Evolutionary conservation across 1,140 invertebrate species (phyloP), one percentile per base, ranked within the genome.

Genomic region (Drosophila triauraria): DNA sequence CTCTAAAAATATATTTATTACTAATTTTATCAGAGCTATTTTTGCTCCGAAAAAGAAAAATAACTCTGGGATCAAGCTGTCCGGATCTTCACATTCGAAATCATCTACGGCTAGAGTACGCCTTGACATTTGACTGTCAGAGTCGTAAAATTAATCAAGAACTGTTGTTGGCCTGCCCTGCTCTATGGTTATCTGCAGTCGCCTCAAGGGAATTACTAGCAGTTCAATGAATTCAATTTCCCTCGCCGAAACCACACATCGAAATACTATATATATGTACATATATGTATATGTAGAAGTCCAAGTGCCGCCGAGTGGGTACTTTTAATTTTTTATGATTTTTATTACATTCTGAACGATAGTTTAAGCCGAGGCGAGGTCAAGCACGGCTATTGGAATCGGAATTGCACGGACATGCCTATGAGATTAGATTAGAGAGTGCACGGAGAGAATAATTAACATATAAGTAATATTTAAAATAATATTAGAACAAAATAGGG

Each of bases 281-380:
- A 32, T 32, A 35, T 10, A 10, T 35, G 0, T 35, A 10, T 30
- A 30, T 30, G 27, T 30, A 30, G 5, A 30, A 30, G 42, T n/a
- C 6, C 10, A 13, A 64, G 54, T 46, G 25, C 38, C 27, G 6
- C 8, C 68, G 46, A 69, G 61, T 67, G 65, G 63, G 68, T 50
- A 75, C 53, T 77, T 79, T 59, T 67, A 83, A 80, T 74, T 83
- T 82, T 83, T 81, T 85, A 81, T 85, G 70, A 75, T 82, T 85
- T 54, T 81, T 76, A 85, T 81, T 80, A 84, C 82, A 84, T 68
- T 75, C 54, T 67, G 56, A 71, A 60, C 47, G 44, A 63, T 51
- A 81, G 75, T 60, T 62, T 75, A 48, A 62, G 70, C 56, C 51
- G 48, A 42, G 23, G 48, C 78, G 82, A 86, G 82, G 82, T 84